Percentiles rank a stretch among this genome's conserved stretches.
phyloP scores from a whole-genome alignment of 2,888 invertebrate species.

The Teleiodes luculella region DNA sequence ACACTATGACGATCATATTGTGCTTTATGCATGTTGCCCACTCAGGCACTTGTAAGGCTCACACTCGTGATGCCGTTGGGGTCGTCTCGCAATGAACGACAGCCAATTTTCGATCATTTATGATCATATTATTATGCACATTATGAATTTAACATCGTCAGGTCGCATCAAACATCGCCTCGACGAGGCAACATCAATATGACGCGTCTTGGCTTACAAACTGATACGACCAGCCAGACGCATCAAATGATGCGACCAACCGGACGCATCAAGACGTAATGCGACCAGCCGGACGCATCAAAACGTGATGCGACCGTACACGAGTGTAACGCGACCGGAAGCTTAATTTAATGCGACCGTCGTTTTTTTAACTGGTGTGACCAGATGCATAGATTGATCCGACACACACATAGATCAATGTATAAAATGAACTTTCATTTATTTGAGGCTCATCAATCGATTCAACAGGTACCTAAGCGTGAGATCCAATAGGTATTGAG shows the following conservation, averaged over 20 bases:
- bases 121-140: not conserved
- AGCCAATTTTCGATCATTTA: not conserved
- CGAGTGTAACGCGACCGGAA: not conserved
- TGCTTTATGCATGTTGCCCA: not conserved
- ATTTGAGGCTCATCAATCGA: too few species aligned
- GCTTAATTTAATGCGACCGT: too few species aligned
- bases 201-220: not conserved
- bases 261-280: not conserved
- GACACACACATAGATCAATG: too few species aligned
- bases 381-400: too few species aligned
- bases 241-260: not conserved
- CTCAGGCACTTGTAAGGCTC: not conserved
- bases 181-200: not conserved
- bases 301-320: not conserved
- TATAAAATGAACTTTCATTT: not conserved
- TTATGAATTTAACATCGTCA: not conserved
- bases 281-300: not conserved
- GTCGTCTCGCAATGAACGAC: constrained; percentile 3
- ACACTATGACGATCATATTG: not conserved
- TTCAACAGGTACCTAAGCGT: too few species aligned
- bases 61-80: not conserved
- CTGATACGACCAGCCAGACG: too few species aligned
- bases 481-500: too few species aligned
- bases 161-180: not conserved
- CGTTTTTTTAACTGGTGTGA: too few species aligned